Evolutionary conservation across 2,888 invertebrate species (phyloP).

Genomic region (Drosophila lutescens): DNA sequence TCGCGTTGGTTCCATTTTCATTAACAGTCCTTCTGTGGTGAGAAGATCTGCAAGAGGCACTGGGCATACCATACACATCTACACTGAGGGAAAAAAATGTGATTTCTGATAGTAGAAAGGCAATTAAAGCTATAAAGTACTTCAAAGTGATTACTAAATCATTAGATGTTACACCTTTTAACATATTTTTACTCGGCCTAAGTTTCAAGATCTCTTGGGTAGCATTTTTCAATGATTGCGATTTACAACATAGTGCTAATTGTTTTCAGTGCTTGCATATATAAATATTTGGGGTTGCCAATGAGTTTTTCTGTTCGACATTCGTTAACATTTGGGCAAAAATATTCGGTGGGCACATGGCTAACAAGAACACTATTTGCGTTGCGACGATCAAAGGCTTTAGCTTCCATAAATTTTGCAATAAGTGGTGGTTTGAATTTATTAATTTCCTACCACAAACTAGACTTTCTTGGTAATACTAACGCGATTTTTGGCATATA

Average conservation of each 20-base stretch:
- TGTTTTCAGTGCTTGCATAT: neutral
- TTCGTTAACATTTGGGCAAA: neutral
- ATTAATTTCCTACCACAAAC: neutral
- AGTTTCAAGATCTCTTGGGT: too few species aligned
- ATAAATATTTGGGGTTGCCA: constrained; percentile 1
- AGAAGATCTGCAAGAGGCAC: neutral
- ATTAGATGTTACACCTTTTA: too few species aligned
- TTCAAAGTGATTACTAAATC: too few species aligned
- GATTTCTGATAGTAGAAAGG: too few species aligned
- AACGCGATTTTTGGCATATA: too few species aligned
- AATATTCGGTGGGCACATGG: neutral
- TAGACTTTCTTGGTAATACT: too few species aligned
- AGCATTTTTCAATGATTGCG: too few species aligned
- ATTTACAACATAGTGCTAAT: neutral
- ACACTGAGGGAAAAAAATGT: neutral
- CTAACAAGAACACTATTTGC: neutral
- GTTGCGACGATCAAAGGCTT: neutral
- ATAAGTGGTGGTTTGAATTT: neutral
- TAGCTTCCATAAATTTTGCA: neutral
- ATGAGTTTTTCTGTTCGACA: neutral
- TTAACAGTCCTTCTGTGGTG: neutral
- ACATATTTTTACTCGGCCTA: too few species aligned
- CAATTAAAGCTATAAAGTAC: too few species aligned
- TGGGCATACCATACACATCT: neutral
- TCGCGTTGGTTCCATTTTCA: neutral